Percentiles rank a stretch among this genome's conserved stretches.
phyloP scores from a whole-genome alignment of 2,797 vertebrate genomes.

The Cynopterus sphinx region DNA sequence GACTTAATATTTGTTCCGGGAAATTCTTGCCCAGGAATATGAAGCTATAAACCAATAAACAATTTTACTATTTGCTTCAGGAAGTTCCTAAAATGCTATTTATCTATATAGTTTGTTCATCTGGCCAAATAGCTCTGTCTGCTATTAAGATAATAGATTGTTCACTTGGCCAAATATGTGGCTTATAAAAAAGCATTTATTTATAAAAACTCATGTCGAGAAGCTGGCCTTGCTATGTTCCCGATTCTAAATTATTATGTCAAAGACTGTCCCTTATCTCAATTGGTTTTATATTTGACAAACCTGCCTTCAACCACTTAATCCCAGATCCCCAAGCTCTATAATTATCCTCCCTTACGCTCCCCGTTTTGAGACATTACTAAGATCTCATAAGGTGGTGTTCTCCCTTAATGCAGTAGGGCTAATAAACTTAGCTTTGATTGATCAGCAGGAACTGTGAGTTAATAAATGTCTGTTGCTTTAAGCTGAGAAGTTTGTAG shows the following conservation, averaged over 20 bases:
- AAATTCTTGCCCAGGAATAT: constrained; percentile 41
- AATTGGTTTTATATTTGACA: neutral
- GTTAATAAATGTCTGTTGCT: neutral
- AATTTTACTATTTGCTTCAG: constrained; percentile 21
- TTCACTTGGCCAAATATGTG: neutral
- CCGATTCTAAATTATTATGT: neutral
- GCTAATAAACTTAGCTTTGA: constrained; percentile 29
- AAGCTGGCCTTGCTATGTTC: neutral
- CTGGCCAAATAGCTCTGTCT: neutral
- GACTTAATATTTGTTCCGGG: neutral
- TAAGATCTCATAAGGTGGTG: neutral
- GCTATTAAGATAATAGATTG: constrained; percentile 8
- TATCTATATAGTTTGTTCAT: neutral
- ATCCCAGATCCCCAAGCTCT: neutral
- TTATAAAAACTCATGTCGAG: neutral
- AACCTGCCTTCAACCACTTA: neutral
- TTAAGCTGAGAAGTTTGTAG: neutral
- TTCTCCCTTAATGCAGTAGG: neutral
- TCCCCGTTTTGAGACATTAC: constrained; percentile 10
- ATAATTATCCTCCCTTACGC: neutral
- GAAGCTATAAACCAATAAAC: neutral
- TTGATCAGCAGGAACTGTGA: neutral
- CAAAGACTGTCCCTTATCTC: neutral
- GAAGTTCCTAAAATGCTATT: neutral
- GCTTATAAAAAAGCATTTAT: neutral